These are phyloP conservation scores for Oeneis ivallda DNA, from an alignment of 2,888 invertebrate species.

Conservation along the genomic window DNA sequence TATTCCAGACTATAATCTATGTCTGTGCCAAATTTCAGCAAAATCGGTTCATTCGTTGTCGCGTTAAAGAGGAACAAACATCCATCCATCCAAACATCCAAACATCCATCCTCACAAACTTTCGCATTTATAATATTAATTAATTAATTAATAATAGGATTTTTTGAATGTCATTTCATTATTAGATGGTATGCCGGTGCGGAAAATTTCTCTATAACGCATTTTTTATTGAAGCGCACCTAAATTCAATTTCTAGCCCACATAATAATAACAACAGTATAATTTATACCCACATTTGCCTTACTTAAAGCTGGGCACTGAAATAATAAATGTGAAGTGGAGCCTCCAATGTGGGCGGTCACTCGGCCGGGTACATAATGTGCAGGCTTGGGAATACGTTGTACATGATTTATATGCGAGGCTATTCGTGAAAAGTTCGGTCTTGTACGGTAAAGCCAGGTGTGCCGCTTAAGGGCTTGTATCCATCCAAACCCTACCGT, in stretches of 20 bases:
- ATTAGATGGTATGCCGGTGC: too few species aligned
- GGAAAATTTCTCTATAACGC: not conserved
- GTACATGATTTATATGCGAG: slow-evolving; percentile 55
- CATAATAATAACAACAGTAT: slow-evolving; percentile 5
- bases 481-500: not conserved
- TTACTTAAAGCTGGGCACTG: slow-evolving; percentile 28
- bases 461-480: slow-evolving; percentile 1
- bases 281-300: slow-evolving; percentile 22
- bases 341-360: slow-evolving; percentile 36
- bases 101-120: too few species aligned
- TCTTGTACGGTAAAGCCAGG: slow-evolving; percentile 30
- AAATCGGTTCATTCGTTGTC: too few species aligned
- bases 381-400: slow-evolving; percentile 38
- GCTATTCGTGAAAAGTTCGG: slow-evolving; percentile 52
- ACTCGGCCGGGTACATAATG: slow-evolving; percentile 27
- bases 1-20: too few species aligned
- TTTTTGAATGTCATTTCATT: too few species aligned
- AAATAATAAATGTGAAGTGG: slow-evolving; percentile 38
- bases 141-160: too few species aligned
- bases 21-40: too few species aligned
- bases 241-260: not conserved
- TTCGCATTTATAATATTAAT: too few species aligned
- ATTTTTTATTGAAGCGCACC: not conserved
- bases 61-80: too few species aligned
- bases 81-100: too few species aligned